Base-by-base conservation (phyloP, 2,888 invertebrate genomes). In the Oscheius sp. region DNA sequence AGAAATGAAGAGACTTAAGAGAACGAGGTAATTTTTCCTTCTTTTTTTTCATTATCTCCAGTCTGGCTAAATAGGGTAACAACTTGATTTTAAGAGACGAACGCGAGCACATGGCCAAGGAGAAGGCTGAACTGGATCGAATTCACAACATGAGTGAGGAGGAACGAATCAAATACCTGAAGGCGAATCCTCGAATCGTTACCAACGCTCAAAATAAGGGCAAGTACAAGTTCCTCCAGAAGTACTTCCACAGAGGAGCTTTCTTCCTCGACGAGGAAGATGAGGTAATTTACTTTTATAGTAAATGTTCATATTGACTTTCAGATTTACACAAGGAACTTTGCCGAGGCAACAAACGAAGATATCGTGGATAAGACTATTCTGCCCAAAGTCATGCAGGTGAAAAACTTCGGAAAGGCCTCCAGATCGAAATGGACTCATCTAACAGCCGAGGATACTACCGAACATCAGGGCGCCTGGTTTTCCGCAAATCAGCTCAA, bases 321-420 rank as follows among this genome's bases (percentile, higher is more conserved):
- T 70, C 10, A 62, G 68, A 53, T 74, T 10, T 65, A 62, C 48
- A 71, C 47, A 21, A 48, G 96, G 86, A 96, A 98, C 89, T 96
- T 96, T 90, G 95, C 96, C 0, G 94, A 94, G 74, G 94, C 97
- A 0, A 99, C 99, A 0, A 91, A 99, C 87, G 99, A 99, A 87
- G 99, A 99, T 92, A 96, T 97, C 90, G 99, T 99, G 90, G 96
- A 99, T 90, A 99, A 99, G 91, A 96, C 97, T 42, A 94, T 98
- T 83, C 90, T 99, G 78, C 99, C 99, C 1, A 97, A 98, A 92
- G 98, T 99, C 84, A 99, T 99, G 98, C 98, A 98, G 93, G 99
- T 99, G 58, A 99, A 99, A 91, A 98, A 99, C 91, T 99, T 99
- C 90, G 99, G 99, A 11, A 93, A 98, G 1, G 97, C 98, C 68